Evolutionary conservation across 1,140 invertebrate species (phyloP).

Genomic region (Monochamus saltuarius): DNA sequence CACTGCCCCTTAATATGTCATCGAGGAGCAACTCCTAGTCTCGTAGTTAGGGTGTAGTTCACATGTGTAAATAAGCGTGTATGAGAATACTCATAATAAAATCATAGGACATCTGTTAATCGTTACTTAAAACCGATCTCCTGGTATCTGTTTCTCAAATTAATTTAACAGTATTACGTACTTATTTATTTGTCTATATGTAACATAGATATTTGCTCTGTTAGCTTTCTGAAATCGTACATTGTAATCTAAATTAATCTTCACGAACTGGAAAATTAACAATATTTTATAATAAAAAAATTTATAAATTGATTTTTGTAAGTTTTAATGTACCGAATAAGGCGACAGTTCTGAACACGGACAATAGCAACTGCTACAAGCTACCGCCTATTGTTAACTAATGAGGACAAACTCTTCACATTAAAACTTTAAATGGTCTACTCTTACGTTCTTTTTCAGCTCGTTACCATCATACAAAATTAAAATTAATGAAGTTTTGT

Average conservation of each 20-base stretch:
- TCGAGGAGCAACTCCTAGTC: slow-evolving; percentile 37
- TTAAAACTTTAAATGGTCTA: too few species aligned
- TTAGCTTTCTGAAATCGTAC: background rate
- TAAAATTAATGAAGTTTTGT: too few species aligned
- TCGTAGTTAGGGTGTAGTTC: slow-evolving; percentile 38
- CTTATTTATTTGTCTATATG: background rate
- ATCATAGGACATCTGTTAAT: background rate
- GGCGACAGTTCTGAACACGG: background rate
- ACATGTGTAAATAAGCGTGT: slow-evolving; percentile 39
- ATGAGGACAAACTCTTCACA: slow-evolving; percentile 13
- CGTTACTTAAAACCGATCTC: background rate
- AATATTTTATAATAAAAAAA: slow-evolving; percentile 1
- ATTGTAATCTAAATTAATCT: background rate
- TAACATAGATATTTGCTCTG: background rate
- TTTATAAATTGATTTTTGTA: background rate
- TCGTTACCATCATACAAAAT: too few species aligned
- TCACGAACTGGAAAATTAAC: slow-evolving; percentile 3
- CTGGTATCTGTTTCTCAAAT: background rate
- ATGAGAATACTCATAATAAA: slow-evolving; percentile 35
- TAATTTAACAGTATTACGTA: background rate
- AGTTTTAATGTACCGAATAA: slow-evolving; percentile 1
- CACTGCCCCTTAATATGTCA: slow-evolving; percentile 12
- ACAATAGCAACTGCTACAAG: slow-evolving; percentile 2
- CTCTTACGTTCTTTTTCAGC: too few species aligned
- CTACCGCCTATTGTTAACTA: slow-evolving; percentile 11